phyloP scores from a whole-genome alignment of 2,797 vertebrate species.

The Myripristis jacobus region DNA sequence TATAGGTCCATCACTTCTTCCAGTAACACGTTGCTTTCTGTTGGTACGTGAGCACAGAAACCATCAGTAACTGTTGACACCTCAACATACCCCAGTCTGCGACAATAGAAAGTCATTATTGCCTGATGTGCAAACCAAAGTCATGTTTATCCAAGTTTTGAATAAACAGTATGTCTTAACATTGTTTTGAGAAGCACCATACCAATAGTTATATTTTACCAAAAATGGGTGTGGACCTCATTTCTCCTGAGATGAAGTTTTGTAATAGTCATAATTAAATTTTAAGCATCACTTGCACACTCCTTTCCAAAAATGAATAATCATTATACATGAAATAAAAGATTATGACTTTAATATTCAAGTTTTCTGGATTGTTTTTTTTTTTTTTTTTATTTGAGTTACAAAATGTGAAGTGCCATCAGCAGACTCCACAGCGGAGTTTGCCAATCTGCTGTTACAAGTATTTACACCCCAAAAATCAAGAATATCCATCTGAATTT shows the following conservation, averaged over 20 bases:
- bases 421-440: constrained; percentile 75
- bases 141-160: no score
- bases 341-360: constrained; percentile 67
- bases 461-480: constrained; percentile 79
- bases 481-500: constrained; percentile 67
- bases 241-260: background rate
- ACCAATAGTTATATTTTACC: no score
- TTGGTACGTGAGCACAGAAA: no score
- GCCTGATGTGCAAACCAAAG: no score
- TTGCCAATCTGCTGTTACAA: constrained; percentile 79
- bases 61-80: no score
- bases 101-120: no score
- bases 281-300: background rate
- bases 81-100: no score
- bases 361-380: constrained; percentile 76
- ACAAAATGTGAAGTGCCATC: constrained; percentile 90
- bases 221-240: no score
- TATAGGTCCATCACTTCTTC: no score
- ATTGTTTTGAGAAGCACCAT: no score
- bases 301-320: background rate
- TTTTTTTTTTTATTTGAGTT: constrained; percentile 85
- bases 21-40: no score
- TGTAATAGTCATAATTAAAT: background rate
- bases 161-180: no score
- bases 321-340: constrained; percentile 56